A percentile compares a stretch with the other conserved stretches of the same genome.
phyloP scores from a whole-genome alignment of 2,113 vertebrate species.

The Furnarius figulus region DNA sequence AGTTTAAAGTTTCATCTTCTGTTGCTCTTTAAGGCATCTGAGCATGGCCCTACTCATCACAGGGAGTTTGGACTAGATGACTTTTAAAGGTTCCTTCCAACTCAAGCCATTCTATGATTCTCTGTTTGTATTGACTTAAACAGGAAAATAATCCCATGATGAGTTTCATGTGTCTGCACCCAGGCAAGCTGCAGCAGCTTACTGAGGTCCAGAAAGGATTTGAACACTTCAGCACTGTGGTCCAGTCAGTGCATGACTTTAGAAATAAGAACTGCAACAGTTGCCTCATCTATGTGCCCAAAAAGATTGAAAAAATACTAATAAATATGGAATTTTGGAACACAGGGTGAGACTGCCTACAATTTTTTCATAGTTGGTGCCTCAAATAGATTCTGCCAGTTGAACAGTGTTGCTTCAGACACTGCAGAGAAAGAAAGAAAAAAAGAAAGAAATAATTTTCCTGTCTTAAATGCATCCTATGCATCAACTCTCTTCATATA shows the following conservation, averaged over 20 bases:
- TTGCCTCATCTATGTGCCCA: neutral
- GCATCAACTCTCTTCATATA: too few relatives aligned
- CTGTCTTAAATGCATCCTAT: neutral
- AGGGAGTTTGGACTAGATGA: neutral
- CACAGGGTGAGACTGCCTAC: neutral
- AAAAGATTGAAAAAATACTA: neutral
- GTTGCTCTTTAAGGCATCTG: neutral
- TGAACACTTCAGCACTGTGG: neutral
- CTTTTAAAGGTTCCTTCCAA: neutral
- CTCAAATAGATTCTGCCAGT: neutral
- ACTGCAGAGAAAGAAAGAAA: neutral
- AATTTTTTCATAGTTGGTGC: neutral
- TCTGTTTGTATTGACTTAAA: neutral
- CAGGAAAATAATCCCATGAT: neutral
- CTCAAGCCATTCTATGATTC: neutral
- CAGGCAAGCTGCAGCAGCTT: neutral
- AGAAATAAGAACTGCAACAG: neutral
- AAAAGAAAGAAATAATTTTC: neutral
- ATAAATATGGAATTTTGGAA: neutral
- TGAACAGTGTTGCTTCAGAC: neutral
- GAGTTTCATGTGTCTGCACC: neutral
- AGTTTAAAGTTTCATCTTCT: neutral
- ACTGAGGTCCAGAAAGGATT: neutral
- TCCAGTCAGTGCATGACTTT: neutral
- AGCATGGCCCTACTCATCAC: neutral